These are phyloP conservation scores for Caenorhabditis sp. DNA, from an alignment of 2,888 invertebrate species.

Conservation along the genomic window DNA sequence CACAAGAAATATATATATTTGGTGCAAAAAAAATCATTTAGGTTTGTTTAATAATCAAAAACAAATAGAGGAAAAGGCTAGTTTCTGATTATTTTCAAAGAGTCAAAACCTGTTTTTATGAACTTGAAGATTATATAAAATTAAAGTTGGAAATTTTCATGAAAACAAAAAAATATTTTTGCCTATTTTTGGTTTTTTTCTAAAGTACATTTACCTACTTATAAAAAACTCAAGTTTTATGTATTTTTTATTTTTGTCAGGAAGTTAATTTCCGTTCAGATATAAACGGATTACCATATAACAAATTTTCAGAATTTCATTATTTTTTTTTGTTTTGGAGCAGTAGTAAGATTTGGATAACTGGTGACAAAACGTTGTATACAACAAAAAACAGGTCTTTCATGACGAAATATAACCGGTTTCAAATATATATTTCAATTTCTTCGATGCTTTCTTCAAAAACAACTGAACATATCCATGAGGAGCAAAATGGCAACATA, in stretches of 20 bases:
- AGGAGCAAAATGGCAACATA: too few relatives aligned
- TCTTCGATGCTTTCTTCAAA: too few relatives aligned
- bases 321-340: not conserved
- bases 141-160: not conserved
- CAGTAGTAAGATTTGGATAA: too few relatives aligned
- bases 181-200: not conserved
- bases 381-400: too few relatives aligned
- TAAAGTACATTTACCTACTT: not conserved
- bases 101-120: not conserved
- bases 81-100: not conserved
- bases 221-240: not conserved
- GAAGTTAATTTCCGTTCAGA: not conserved
- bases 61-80: not conserved
- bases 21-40: too few relatives aligned
- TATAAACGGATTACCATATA: conserved; percentile 5
- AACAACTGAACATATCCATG: too few relatives aligned
- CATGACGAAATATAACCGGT: too few relatives aligned
- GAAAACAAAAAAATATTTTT: not conserved
- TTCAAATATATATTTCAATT: too few relatives aligned
- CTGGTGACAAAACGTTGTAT: too few relatives aligned
- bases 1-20: too few relatives aligned
- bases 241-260: not conserved
- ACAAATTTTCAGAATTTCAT: conserved; percentile 8
- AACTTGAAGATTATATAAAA: too few relatives aligned
- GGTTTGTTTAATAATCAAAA: too few relatives aligned